phyloP scores from a whole-genome alignment of 2,888 invertebrate species.

The Caenorhabditis wallacei region DNA sequence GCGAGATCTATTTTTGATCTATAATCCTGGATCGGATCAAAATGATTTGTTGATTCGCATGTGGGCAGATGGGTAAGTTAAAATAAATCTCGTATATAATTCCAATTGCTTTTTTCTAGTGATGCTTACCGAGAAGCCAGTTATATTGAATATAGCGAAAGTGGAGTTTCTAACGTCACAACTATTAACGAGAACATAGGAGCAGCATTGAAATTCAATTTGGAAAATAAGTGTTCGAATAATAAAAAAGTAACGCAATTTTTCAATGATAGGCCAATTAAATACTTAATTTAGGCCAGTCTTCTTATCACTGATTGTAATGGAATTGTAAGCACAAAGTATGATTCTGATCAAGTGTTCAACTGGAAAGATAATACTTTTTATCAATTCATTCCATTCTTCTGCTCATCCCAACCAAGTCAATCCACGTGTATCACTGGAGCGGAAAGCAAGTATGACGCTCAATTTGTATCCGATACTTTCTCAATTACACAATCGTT shows the following conservation, averaged over 20 bases:
- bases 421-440: conserved; percentile 10
- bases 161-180: neutral
- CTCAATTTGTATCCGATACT: conserved; percentile 21
- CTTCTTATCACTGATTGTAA: conserved; percentile 44
- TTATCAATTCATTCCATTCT: conserved; percentile 39
- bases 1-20: conserved; percentile 11
- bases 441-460: conserved; percentile 35
- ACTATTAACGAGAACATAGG: conserved; percentile 12
- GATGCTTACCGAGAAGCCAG: conserved; percentile 13
- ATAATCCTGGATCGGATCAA: conserved; percentile 2
- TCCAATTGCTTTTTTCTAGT: neutral
- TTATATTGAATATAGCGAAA: neutral
- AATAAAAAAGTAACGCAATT: neutral
- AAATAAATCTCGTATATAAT: neutral
- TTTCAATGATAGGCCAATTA: neutral
- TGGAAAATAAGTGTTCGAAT: neutral
- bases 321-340: conserved; percentile 32
- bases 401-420: conserved; percentile 14
- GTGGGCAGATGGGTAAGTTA: conserved; percentile 29
- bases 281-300: neutral
- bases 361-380: neutral
- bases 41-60: conserved; percentile 42
- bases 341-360: conserved; percentile 26
- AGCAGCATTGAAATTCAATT: conserved; percentile 14
- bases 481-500: conserved; percentile 41